phyloP scores from a whole-genome alignment of 1,140 invertebrate species.

The Solenopsis invicta region DNA sequence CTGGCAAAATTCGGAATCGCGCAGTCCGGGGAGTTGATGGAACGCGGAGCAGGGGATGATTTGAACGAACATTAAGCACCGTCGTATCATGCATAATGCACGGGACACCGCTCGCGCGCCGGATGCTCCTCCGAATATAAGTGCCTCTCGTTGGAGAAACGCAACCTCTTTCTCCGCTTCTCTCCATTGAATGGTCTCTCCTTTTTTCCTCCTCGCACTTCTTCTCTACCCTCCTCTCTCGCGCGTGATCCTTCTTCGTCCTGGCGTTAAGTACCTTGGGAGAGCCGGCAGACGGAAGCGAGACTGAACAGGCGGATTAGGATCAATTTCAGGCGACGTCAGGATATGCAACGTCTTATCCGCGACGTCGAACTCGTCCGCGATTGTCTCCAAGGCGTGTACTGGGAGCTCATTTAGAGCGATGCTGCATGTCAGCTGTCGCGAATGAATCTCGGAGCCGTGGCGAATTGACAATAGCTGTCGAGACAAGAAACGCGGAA shows the following conservation, averaged over 20 bases:
- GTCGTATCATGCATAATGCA: slow-evolving; percentile 81
- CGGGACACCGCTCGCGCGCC: slow-evolving; percentile 74
- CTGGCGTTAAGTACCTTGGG: slow-evolving; percentile 85
- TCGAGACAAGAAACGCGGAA: neutral
- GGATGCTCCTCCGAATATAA: slow-evolving; percentile 79
- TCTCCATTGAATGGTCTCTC: neutral
- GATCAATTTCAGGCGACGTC: slow-evolving; percentile 85
- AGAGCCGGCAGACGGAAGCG: slow-evolving; percentile 84
- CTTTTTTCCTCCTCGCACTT: slow-evolving; percentile 41
- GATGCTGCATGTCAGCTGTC: slow-evolving; percentile 38
- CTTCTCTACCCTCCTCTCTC: slow-evolving; percentile 60
- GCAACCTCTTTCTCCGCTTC: slow-evolving; percentile 48
- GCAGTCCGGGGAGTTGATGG: neutral
- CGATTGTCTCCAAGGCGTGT: slow-evolving; percentile 47
- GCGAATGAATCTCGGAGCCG: slow-evolving; percentile 21
- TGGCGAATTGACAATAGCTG: neutral
- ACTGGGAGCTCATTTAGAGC: slow-evolving; percentile 27
- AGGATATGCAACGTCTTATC: slow-evolving; percentile 81
- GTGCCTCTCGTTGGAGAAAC: slow-evolving; percentile 70
- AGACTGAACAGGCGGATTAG: slow-evolving; percentile 85
- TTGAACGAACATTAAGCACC: slow-evolving; percentile 78
- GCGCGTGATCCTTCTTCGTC: slow-evolving; percentile 78
- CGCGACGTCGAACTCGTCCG: slow-evolving; percentile 30
- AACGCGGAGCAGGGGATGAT: slow-evolving; percentile 59
- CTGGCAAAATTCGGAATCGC: slow-evolving; percentile 71